These are phyloP conservation scores for Pardalotus punctatus DNA, from an alignment of 2,113 vertebrate genomes.

Conservation along the genomic window DNA sequence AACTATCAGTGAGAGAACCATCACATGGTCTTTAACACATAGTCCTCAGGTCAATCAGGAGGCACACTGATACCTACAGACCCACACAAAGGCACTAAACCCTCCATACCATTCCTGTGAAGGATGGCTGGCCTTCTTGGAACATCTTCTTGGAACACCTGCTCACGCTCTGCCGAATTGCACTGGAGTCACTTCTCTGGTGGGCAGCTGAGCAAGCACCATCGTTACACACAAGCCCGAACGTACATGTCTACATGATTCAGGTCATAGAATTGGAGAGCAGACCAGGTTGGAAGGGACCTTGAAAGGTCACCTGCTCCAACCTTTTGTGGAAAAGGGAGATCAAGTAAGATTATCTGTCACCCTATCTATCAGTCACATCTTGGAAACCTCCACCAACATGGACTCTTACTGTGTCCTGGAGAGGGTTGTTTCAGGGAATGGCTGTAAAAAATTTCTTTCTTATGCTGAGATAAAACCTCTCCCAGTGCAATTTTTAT, in stretches of 20 bases:
- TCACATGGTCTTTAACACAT: not conserved
- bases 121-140: not conserved
- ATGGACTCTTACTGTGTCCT: not conserved
- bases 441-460: not conserved
- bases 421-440: not conserved
- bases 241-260: accelerated
- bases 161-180: accelerated
- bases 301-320: not conserved
- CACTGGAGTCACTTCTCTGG: accelerated
- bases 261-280: accelerated
- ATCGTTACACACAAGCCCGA: accelerated
- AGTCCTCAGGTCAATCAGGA: not conserved
- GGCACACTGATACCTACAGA: not conserved
- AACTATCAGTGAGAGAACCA: not conserved
- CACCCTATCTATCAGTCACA: not conserved
- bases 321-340: not conserved
- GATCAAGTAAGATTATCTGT: not conserved
- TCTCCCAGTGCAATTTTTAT: not conserved
- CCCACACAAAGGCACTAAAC: not conserved
- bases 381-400: not conserved
- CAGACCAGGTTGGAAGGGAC: not conserved
- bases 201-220: not conserved
- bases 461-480: not conserved
- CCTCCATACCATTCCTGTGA: accelerated
- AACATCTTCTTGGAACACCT: not conserved